Conservation (phyloP, 2,888 invertebrate genomes). For the Perizoma flavofasciatum region DNA sequence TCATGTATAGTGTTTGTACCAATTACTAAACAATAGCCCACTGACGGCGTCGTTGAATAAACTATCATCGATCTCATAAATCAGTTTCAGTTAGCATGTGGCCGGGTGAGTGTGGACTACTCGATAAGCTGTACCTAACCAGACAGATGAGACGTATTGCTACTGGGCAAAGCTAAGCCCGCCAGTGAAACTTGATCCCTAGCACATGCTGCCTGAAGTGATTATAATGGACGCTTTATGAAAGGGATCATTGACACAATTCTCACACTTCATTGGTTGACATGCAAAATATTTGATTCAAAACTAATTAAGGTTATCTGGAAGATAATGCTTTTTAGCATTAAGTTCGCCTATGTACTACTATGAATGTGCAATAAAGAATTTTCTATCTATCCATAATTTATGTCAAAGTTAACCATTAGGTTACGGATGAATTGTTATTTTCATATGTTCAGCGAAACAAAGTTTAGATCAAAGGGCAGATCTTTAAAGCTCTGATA, state of each 20-base stretch:
- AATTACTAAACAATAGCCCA: slow-evolving; percentile 58
- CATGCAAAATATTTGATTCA: neutral
- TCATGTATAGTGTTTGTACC: slow-evolving; percentile 49
- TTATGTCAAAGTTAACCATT: too few species aligned
- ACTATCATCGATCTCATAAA: slow-evolving; percentile 69
- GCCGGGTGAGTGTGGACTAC: slow-evolving; percentile 60
- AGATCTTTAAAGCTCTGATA: too few species aligned
- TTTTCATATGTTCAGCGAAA: too few species aligned
- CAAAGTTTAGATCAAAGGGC: too few species aligned
- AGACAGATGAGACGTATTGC: slow-evolving; percentile 68
- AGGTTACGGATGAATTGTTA: too few species aligned
- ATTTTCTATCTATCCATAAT: too few species aligned
- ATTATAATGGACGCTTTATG: slow-evolving; percentile 36
- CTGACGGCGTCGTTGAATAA: slow-evolving; percentile 60
- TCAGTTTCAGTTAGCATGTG: slow-evolving; percentile 75
- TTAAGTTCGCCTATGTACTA: too few species aligned
- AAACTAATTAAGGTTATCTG: too few species aligned
- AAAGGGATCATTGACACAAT: slow-evolving; percentile 38
- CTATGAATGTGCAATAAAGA: too few species aligned
- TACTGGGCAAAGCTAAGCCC: slow-evolving; percentile 43
- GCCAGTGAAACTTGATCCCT: slow-evolving; percentile 53
- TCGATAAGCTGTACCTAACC: slow-evolving; percentile 68
- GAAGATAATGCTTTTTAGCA: neutral
- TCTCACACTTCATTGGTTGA: slow-evolving; percentile 41
- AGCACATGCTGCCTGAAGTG: slow-evolving; percentile 35